Evolutionary conservation across 2,113 vertebrate genomes (phyloP), one percentile per base, ranked within the genome.

Genomic region (Seriola dumerili): DNA sequence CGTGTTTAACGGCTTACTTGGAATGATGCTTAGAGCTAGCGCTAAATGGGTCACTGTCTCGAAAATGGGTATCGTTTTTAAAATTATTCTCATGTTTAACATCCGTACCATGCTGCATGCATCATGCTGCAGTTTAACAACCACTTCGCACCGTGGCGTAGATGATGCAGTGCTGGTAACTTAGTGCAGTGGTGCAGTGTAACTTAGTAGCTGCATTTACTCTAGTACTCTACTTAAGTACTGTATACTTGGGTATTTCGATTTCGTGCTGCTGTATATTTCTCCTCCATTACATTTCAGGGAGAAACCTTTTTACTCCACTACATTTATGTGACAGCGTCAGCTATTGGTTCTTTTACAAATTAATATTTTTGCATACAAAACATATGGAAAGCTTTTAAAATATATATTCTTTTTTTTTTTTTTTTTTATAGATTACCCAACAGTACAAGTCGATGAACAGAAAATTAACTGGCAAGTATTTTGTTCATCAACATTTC

Each of bases 51-150:
- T 59, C 13, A 10, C 10, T n/a, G 57, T 58, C 8, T 50, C 0
- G 21, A 6, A 58, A 14, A 62, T 17, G 16, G 5, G 1, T 52
- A 66, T 1, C 8, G 58, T 63, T 19, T 72, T 34, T 36, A 42
- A 10, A 50, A 23, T 16, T 8, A 6, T 54, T 36, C 1, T 52
- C 1, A 19, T 3, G 3, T 21, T 6, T 10, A 52, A 11, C 21
- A 48, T 42, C 6, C 5, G 6, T 17, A 10, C 10, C 8, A 54
- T 38, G 38, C 38, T 38, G 1, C 8, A 55, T 78, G 70, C 66
- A 82, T 77, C 75, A 83, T 74, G 83, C 85, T 72, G 86, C 85
- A 80, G 32, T 80, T 67, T 77, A 77, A 64, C 76, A 61, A 50
- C 13, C 57, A 32, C 63, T 11, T 23, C 29, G 29, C 76, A 34